These are phyloP conservation scores for Petrocephalus schoutedeni DNA, from an alignment of 2,797 vertebrate genomes.

Conservation along the genomic window DNA sequence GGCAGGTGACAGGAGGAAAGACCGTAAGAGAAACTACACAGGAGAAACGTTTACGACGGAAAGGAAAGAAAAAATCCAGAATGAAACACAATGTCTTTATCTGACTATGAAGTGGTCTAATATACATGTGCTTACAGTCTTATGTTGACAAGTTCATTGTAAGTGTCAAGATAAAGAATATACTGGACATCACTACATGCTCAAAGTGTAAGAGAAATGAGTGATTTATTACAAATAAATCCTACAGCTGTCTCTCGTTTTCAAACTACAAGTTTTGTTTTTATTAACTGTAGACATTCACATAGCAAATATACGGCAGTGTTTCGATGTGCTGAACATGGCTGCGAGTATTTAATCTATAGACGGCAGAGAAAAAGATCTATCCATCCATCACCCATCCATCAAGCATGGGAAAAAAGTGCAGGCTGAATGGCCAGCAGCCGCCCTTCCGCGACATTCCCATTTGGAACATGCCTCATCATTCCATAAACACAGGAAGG, in stretches of 20 bases:
- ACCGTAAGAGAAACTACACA: neutral
- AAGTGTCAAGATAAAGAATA: slow-evolving; percentile 12
- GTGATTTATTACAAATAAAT: neutral
- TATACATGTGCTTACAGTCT: neutral
- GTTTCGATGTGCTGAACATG: neutral
- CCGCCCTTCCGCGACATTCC: neutral
- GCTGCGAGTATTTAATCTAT: neutral
- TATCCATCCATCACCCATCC: neutral
- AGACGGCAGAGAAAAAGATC: neutral
- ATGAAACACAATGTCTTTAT: neutral
- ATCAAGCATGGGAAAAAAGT: neutral
- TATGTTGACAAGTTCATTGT: neutral
- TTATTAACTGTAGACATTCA: neutral
- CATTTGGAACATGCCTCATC: neutral
- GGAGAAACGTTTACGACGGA: neutral
- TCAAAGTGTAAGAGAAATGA: slow-evolving; percentile 9
- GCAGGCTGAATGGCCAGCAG: neutral
- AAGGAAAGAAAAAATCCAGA: neutral
- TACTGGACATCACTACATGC: neutral
- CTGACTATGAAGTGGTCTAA: neutral
- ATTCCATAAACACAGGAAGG: neutral
- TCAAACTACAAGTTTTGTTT: neutral
- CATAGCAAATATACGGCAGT: neutral
- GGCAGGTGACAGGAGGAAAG: neutral
- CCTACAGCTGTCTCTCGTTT: neutral